A percentile compares a stretch with the other conserved stretches of the same genome.
These are phyloP conservation scores for Accipiter virgatus DNA, from an alignment of 2,113 vertebrate genomes.

Conservation along the genomic window DNA sequence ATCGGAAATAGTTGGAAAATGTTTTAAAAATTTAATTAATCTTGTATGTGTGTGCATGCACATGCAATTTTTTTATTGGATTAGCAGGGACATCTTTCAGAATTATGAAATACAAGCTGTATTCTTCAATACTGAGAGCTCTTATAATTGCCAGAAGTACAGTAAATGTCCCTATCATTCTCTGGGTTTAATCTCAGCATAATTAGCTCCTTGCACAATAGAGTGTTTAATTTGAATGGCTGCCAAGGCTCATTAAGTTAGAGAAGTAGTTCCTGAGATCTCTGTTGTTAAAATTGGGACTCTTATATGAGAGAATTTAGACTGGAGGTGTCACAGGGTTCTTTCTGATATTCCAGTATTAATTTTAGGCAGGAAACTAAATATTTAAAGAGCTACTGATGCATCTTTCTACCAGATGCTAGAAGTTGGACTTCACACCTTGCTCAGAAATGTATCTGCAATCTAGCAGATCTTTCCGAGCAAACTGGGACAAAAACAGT, in stretches of 20 bases:
- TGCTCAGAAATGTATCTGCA: background rate
- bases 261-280: conserved; percentile 73
- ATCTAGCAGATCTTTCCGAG: background rate
- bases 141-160: conserved; percentile 68
- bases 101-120: conserved; percentile 65
- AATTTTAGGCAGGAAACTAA: conserved; percentile 40
- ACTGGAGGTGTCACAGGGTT: conserved; percentile 32
- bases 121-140: conserved; percentile 54
- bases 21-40: conserved; percentile 26
- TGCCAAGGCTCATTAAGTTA: conserved; percentile 77
- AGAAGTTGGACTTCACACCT: background rate
- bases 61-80: conserved; percentile 41
- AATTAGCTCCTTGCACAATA: conserved; percentile 80
- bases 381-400: conserved; percentile 40
- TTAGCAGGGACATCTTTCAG: conserved; percentile 53
- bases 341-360: conserved; percentile 39
- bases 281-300: conserved; percentile 68
- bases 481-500: background rate
- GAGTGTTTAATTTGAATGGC: conserved; percentile 78
- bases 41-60: background rate
- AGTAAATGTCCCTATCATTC: conserved; percentile 73
- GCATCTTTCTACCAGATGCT: background rate
- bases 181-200: conserved; percentile 75
- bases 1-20: conserved; percentile 3
- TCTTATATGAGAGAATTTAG: conserved; percentile 46